These are phyloP conservation scores for Drosophila robusta DNA, from an alignment of 2,888 invertebrate species.

Conservation along the genomic window DNA sequence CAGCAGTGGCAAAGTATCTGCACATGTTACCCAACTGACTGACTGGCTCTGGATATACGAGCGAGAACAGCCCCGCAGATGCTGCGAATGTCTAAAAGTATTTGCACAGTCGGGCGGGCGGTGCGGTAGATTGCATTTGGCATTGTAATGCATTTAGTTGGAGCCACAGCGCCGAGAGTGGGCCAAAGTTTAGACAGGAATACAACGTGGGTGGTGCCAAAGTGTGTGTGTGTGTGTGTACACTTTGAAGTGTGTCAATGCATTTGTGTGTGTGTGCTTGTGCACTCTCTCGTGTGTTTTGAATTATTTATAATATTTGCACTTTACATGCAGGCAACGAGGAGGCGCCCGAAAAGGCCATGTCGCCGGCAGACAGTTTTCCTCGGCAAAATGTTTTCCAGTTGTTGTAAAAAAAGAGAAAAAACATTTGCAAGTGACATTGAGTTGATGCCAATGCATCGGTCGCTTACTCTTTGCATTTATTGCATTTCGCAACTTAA, in stretches of 20 bases:
- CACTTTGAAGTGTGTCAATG: conserved; percentile 75
- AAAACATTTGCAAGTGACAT: conserved; percentile 61
- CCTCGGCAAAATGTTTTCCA: conserved; percentile 31
- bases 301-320: conserved; percentile 79
- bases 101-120: conserved; percentile 53
- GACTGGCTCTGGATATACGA: conserved; percentile 32
- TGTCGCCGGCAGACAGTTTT: conserved; percentile 38
- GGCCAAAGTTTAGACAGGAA: conserved; percentile 14
- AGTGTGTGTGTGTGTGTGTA: conserved; percentile 6
- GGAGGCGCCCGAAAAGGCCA: background rate
- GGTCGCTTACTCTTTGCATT: conserved; percentile 51
- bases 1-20: conserved; percentile 49
- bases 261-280: conserved; percentile 62
- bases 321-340: conserved; percentile 68
- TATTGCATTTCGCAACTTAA: conserved; percentile 58
- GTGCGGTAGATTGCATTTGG: conserved; percentile 30
- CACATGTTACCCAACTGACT: conserved; percentile 1
- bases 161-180: conserved; percentile 4
- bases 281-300: conserved; percentile 62
- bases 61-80: conserved; percentile 15
- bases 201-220: background rate
- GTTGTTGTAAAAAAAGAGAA: conserved; percentile 5
- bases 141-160: conserved; percentile 77
- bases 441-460: conserved; percentile 60
- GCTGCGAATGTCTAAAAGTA: conserved; percentile 57